Conservation (phyloP, 2,113 vertebrate species). For the Halcyon senegalensis region DNA sequence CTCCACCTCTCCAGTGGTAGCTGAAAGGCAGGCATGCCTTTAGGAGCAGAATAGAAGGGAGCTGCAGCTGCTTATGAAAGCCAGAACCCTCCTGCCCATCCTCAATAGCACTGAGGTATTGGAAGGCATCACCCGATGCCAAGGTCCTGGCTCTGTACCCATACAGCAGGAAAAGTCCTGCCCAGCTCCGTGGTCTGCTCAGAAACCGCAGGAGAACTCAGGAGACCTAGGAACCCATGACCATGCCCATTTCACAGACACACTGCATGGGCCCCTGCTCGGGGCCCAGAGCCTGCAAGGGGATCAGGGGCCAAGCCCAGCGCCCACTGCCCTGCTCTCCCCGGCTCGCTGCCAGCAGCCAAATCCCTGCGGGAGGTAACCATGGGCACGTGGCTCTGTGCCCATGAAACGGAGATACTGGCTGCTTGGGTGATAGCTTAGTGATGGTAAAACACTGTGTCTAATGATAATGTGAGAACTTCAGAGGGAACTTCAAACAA, state of each 20-base stretch:
- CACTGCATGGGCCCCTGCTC: not conserved
- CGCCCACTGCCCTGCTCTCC: fast-evolving
- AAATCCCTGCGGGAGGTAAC: not conserved
- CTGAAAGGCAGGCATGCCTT: not conserved
- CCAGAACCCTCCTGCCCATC: fast-evolving
- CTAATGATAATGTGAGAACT: not conserved
- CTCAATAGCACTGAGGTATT: not conserved
- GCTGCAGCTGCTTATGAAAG: not conserved
- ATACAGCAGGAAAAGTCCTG: not conserved
- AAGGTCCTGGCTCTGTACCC: not conserved
- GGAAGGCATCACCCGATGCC: not conserved
- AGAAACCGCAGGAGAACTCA: not conserved
- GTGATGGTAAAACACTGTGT: not conserved
- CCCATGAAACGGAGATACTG: not conserved
- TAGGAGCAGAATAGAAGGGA: not conserved
- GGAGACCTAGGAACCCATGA: not conserved
- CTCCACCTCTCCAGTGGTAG: not conserved
- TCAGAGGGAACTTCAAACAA: not conserved
- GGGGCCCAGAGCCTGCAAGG: not conserved
- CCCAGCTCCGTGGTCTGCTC: fast-evolving
- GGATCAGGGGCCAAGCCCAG: not conserved
- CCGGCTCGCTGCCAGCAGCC: not conserved
- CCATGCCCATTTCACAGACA: not conserved
- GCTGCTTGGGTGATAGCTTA: not conserved
- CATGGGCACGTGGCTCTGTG: fast-evolving